Evolutionary conservation across 2,113 vertebrate species (phyloP).

Genomic region (Thalassarche chlororhynchos): DNA sequence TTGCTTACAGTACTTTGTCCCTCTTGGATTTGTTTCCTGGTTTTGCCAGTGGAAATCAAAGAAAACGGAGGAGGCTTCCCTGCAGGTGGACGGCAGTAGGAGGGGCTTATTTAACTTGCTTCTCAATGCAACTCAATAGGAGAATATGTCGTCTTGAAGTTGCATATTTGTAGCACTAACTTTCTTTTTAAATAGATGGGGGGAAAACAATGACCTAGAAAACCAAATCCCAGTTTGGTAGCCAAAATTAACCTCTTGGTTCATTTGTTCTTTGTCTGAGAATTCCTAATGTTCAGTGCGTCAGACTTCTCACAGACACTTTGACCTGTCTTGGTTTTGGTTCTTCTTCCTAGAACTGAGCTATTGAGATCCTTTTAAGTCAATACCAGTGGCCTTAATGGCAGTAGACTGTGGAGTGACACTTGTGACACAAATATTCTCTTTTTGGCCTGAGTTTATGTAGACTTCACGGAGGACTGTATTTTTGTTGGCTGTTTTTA

Average conservation of each 20-base stretch:
- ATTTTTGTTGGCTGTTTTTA: constrained; percentile 68
- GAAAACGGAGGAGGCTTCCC: constrained; percentile 61
- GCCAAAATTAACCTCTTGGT: constrained; percentile 82
- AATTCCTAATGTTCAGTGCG: constrained; percentile 71
- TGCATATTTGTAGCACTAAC: constrained; percentile 85
- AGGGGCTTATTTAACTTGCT: constrained; percentile 78
- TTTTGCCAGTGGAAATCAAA: constrained; percentile 73
- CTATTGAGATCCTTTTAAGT: constrained; percentile 76
- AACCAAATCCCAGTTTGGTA: constrained; percentile 87
- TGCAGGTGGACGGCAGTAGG: constrained; percentile 69
- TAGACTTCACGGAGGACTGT: constrained; percentile 76
- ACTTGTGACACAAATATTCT: constrained; percentile 69
- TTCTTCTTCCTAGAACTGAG: constrained; percentile 76
- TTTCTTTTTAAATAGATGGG: constrained; percentile 78
- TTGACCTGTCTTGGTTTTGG: constrained; percentile 69
- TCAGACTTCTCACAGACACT: constrained; percentile 75
- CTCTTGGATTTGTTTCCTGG: constrained; percentile 65
- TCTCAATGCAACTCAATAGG: constrained; percentile 76
- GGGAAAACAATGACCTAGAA: constrained; percentile 81
- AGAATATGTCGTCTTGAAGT: constrained; percentile 73
- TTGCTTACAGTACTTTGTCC: constrained; percentile 56
- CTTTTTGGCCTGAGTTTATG: constrained; percentile 77
- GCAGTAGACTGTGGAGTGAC: constrained; percentile 79
- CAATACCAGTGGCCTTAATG: constrained; percentile 82
- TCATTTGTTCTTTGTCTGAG: constrained; percentile 80